Evolutionary conservation across 2,797 vertebrate genomes (phyloP), one percentile per base, ranked within the genome.

Genomic region (Pelodytes ibericus): DNA sequence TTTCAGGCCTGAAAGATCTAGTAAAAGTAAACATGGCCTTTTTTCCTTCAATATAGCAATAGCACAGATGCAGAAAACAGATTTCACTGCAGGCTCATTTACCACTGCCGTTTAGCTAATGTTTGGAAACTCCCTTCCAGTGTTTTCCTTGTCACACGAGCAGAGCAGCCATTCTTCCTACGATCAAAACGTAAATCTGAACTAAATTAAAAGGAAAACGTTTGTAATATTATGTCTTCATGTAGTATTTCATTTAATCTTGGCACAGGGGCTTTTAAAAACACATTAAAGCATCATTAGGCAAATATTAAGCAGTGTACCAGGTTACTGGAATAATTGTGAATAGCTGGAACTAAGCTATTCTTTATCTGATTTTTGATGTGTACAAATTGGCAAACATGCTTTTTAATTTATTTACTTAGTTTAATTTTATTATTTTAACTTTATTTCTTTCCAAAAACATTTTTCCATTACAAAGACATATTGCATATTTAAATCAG

Each of bases 251-350:
- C n/a, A 58, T 49, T 60, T 20, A 24, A 60, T 30, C 39, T 53
- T 30, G 58, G 24, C 18, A 22, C 47, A 41, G 2, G 16, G 20
- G 49, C 59, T 58, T 76, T 39, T 30, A 71, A 41, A 70, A 63
- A 71, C 47, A 71, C 31, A 64, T 64, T 71, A 76, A 29, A 70
- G 30, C 3, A 24, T 68, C 56, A 61, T 68, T 68, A 75, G 39
- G n/a, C n/a, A 51, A 77, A 64, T 44, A 71, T 29, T 30, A 8
- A 27, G 47, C 53, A n/a, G 24, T 13, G 20, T 36, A 49, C 41
- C 44, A 68, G 47, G 25, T 29, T 61, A 68, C 41, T 51, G 30
- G 4, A 56, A 56, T 53, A 29, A 41, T 63, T 41, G 30, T 24
- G 11, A 36, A 68, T 27, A 24, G 36, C 1, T 71, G n/a, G 13